phyloP scores from a whole-genome alignment of 2,888 invertebrate genomes.

The Nysson spinosus region DNA sequence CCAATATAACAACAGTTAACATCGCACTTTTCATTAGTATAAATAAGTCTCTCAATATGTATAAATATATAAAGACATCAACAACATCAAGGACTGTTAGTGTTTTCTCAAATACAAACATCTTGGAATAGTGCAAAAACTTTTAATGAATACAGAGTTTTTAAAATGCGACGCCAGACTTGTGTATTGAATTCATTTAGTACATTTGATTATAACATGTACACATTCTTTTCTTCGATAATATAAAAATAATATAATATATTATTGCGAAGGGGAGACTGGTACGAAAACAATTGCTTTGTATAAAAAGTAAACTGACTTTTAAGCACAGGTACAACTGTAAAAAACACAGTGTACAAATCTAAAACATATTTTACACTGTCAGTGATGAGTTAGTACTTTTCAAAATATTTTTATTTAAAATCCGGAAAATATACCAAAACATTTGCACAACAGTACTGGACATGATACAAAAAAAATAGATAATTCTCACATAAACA shows the following conservation, averaged over 20 bases:
- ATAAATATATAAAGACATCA: constrained; percentile 36
- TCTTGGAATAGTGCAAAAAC: constrained; percentile 47
- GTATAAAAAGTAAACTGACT: constrained; percentile 48
- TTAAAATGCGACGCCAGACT: constrained; percentile 56
- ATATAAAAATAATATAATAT: constrained; percentile 53
- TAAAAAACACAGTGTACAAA: constrained; percentile 49
- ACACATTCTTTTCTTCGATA: constrained; percentile 44
- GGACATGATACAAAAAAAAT: constrained; percentile 47
- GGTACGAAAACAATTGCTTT: constrained; percentile 44
- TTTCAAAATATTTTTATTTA: constrained; percentile 58
- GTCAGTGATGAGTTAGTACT: constrained; percentile 46
- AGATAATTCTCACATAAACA: constrained; percentile 42
- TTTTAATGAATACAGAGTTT: constrained; percentile 31
- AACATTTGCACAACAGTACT: constrained; percentile 49
- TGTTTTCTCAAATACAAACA: constrained; percentile 57
- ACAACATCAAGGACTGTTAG: constrained; percentile 52
- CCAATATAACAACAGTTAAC: constrained; percentile 49
- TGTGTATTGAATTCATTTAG: constrained; percentile 32
- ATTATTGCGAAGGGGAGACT: constrained; percentile 43
- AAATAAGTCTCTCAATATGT: constrained; percentile 37
- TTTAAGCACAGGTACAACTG: constrained; percentile 41
- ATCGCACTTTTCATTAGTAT: constrained; percentile 23
- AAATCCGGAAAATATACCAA: constrained; percentile 56
- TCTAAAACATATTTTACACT: constrained; percentile 40
- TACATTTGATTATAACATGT: constrained; percentile 30